Base-by-base conservation (phyloP, 2,888 invertebrate genomes). In the Ectemnius continuus region DNA sequence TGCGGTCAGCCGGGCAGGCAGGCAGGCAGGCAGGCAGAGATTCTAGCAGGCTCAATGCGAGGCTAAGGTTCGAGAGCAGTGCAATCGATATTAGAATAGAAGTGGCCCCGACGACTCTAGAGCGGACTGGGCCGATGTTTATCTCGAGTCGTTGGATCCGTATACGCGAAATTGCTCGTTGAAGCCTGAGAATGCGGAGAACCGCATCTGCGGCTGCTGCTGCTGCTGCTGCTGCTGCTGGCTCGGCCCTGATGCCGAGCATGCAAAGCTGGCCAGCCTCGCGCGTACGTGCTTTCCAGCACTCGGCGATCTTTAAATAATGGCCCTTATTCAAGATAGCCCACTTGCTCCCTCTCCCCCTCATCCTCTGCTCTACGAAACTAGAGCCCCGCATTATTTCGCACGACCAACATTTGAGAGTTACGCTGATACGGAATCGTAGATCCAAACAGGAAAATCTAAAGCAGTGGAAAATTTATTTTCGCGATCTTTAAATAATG, bases 181-280 rank as follows among this genome's bases (percentile, higher is more conserved):
- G 70, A 70, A 71, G 75, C 58, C 58, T 23, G 20, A 59, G 59
- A 28, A 45, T 61, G 65, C 45, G 67, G 66, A 8, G 69, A 56
- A 59, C 16, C 67, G 56, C 81, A 61, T 73, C 76, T 75, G 81
- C 75, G 74, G 79, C 75, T 68, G 67, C n/a, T n/a, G n/a, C 76
- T 75, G 81, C 75, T 72, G 79, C 75, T 68, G 67, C 76, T 75
- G 81, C 75, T 72, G 79, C 75, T 68, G 67, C 74, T 72, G 70
- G 72, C 58, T 60, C 72, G 70, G 65, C 61, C 58, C 76, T 76
- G 78, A 73, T 73, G 75, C 70, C 75, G 76, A 67, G 64, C 70
- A 68, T 16, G 52, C 16, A 52, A 52, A 52, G n/a, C 26, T 58
- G 23, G 20, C 18, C 18, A 11, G 23, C 23, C 23, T 6, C 46